Evolutionary conservation across 2,888 invertebrate species (phyloP).

Genomic region (Hylaea fasciaria): DNA sequence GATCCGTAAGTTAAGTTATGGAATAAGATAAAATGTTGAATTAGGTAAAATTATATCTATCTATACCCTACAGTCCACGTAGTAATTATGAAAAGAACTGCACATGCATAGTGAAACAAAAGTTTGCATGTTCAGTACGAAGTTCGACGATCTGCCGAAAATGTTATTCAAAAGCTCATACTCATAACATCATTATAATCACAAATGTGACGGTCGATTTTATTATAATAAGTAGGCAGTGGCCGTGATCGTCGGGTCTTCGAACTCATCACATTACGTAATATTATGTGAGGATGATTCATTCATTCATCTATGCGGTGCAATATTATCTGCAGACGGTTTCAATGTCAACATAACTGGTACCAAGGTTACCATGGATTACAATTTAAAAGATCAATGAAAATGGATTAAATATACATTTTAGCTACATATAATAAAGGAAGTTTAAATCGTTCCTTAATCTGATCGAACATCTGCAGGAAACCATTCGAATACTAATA

Average conservation of each 20-base stretch:
- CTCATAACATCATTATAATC: neutral
- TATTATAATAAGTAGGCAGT: conserved; percentile 9
- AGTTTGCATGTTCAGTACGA: neutral
- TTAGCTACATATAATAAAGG: too few species aligned
- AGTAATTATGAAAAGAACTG: too few species aligned
- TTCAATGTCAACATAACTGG: neutral
- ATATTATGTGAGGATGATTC: conserved; percentile 48
- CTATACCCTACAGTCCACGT: too few species aligned
- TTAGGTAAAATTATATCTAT: too few species aligned
- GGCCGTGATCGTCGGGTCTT: conserved; percentile 42
- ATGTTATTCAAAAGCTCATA: neutral
- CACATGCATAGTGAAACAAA: too few species aligned
- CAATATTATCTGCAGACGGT: conserved; percentile 7
- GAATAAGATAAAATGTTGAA: too few species aligned
- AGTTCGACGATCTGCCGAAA: neutral
- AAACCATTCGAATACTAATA: too few species aligned
- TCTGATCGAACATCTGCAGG: too few species aligned
- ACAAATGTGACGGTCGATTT: conserved; percentile 11
- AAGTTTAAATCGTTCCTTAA: too few species aligned
- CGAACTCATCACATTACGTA: conserved; percentile 45
- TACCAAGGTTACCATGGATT: too few species aligned
- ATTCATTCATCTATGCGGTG: conserved; percentile 41
- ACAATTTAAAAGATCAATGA: neutral
- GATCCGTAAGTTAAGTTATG: too few species aligned
- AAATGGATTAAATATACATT: neutral